Conservation (phyloP, 2,113 vertebrate species). For the Trochalopteron elliotii region DNA sequence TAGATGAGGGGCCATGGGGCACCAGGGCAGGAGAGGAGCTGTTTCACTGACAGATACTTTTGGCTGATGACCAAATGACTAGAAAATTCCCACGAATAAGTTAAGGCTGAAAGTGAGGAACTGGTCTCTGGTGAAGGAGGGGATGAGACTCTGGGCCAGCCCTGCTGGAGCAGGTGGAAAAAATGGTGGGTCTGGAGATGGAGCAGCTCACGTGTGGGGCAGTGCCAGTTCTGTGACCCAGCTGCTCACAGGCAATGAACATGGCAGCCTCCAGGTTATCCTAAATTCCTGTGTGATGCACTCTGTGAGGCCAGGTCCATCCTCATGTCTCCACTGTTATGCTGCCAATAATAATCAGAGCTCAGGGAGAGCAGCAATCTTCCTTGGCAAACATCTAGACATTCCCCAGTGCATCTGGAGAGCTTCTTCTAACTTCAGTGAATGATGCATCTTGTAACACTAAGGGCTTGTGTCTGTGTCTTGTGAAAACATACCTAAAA, state of each 20-base stretch:
- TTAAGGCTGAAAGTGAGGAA: background rate
- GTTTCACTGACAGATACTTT: background rate
- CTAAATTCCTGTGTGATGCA: background rate
- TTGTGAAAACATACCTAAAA: background rate
- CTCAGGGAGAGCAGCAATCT: background rate
- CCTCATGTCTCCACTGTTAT: background rate
- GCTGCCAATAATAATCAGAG: background rate
- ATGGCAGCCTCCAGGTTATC: background rate
- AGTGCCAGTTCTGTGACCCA: background rate
- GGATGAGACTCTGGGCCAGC: background rate
- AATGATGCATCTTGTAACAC: background rate
- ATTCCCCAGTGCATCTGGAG: background rate
- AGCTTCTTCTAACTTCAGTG: background rate
- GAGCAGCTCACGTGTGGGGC: background rate
- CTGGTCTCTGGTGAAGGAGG: background rate
- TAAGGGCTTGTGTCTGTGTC: background rate
- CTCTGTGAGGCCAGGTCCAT: background rate
- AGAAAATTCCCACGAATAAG: background rate
- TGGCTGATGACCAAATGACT: background rate
- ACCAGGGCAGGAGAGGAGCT: background rate
- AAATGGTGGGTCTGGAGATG: background rate
- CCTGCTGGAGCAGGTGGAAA: background rate
- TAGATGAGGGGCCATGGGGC: fast-evolving
- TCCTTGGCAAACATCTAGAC: background rate
- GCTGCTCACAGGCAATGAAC: fast-evolving